Base-by-base conservation (phyloP, 2,888 invertebrate species). In the Slavum lentiscoides region DNA sequence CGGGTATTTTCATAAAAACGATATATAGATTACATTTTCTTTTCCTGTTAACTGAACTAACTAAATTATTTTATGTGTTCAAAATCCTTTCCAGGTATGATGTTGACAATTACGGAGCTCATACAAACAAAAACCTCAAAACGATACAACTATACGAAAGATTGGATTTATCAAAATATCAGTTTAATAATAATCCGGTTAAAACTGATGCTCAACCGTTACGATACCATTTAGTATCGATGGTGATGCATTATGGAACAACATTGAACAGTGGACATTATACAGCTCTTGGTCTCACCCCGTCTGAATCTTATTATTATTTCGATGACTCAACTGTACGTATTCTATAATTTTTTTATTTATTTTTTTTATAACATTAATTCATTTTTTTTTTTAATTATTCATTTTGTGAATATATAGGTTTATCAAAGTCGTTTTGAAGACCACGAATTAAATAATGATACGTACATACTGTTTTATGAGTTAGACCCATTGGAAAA, bases 231-330 rank as follows among this genome's bases (percentile, higher is more conserved):
- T 88, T 96, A 83, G 95, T 94, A 82, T 94, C 96, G 82, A 90
- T 98, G 87, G 93, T 98, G 37, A 96, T 96, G 49, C 98, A 98
- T 86, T 90, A 95, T 86, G 98, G 98, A 4, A 92, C 92, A 43
- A 93, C 94, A 3, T 94, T 95, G 84, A 93, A 95, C 86, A 96
- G 96, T 85, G 98, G 98, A 0, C 98, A 98, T 87, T 98, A 98
- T 86, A 96, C 94, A 84, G 96, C 94, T 83, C 92, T 94, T 86
- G 97, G 92, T 64, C 91, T 92, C 87, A 93, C 92, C 6, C 88
- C 95, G 59, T 91, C 91, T 82, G 92, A 93, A 76, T 91, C 91
- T 84, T 97, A 94, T 88, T 96, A 96, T 87, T 93, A 94, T 85
- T 97, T 97, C 87, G 97, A 98, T 86, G 98, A 98, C 86, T 92